phyloP scores from a whole-genome alignment of 2,888 invertebrate genomes.

The Thymelicus sylvestris region DNA sequence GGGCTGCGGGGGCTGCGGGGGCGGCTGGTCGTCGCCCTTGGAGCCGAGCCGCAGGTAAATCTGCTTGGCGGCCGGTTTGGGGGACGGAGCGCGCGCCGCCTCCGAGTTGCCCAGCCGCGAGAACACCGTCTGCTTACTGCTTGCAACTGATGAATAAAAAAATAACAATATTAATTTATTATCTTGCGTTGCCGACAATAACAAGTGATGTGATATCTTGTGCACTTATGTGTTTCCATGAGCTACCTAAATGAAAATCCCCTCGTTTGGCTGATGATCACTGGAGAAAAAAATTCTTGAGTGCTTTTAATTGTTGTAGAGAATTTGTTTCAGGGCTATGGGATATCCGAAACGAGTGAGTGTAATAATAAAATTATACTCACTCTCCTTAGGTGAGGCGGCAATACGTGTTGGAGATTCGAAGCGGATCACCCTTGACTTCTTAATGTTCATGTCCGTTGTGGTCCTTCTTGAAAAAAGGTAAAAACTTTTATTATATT shows the following conservation, averaged over 20 bases:
- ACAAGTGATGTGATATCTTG: too few relatives aligned
- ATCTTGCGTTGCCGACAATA: too few relatives aligned
- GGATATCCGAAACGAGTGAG: too few relatives aligned
- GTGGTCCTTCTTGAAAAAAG: not conserved
- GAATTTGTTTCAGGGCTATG: too few relatives aligned
- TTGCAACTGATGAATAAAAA: conserved; percentile 30
- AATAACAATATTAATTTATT: too few relatives aligned
- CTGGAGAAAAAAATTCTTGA: too few relatives aligned
- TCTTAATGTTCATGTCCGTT: conserved; percentile 55
- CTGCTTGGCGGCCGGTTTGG: conserved; percentile 59
- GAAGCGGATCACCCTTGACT: conserved; percentile 67
- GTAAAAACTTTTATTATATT: not conserved
- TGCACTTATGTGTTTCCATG: too few relatives aligned
- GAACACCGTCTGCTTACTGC: conserved; percentile 67
- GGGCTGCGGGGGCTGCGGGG: conserved; percentile 38
- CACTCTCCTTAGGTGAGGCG: conserved; percentile 61
- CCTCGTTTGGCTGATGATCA: too few relatives aligned
- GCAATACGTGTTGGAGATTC: conserved; percentile 47
- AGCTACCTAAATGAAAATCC: too few relatives aligned
- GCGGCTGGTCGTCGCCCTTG: conserved; percentile 48
- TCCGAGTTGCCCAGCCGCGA: conserved; percentile 72
- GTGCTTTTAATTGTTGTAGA: too few relatives aligned
- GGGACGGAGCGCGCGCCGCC: conserved; percentile 42
- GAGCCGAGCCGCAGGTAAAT: conserved; percentile 72
- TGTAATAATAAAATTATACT: not conserved